Conservation (phyloP, 92 coral and sea anemone species). For the Epizoanthus rinbou region DNA sequence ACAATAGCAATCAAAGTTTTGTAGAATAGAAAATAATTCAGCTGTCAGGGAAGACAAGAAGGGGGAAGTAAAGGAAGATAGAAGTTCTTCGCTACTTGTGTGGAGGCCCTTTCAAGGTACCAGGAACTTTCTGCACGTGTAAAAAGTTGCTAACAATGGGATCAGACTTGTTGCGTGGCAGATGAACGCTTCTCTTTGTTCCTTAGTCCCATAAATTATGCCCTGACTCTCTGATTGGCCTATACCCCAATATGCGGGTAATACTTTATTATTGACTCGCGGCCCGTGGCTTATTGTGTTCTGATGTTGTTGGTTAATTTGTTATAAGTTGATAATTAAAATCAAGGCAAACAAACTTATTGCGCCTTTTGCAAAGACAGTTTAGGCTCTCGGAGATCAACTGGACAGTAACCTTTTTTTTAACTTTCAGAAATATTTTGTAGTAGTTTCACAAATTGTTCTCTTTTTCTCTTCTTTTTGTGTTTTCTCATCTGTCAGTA, state of each 20-base stretch:
- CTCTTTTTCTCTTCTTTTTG: no score
- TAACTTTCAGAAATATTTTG: no score
- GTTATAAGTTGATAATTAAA: no score
- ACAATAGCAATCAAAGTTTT: neutral
- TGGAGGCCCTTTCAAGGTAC: conserved; percentile 15
- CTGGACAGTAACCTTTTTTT: no score
- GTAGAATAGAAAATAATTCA: neutral
- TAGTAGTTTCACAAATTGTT: no score
- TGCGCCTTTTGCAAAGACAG: no score
- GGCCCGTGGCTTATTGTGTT: no score
- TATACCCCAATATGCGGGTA: conserved; percentile 30
- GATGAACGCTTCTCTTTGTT: conserved; percentile 26
- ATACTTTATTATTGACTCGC: neutral
- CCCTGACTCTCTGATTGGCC: conserved; percentile 29
- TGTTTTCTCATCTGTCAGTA: no score
- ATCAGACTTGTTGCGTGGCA: conserved; percentile 44
- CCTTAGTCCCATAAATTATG: conserved; percentile 16
- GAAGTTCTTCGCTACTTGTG: neutral
- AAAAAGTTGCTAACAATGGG: conserved; percentile 36
- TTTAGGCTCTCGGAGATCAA: no score
- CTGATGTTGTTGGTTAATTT: no score
- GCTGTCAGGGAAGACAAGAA: neutral
- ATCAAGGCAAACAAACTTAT: no score
- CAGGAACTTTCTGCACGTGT: conserved; percentile 27
- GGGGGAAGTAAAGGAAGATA: neutral